Conservation (phyloP, 2,797 vertebrate genomes). For the Anniella stebbinsi region DNA sequence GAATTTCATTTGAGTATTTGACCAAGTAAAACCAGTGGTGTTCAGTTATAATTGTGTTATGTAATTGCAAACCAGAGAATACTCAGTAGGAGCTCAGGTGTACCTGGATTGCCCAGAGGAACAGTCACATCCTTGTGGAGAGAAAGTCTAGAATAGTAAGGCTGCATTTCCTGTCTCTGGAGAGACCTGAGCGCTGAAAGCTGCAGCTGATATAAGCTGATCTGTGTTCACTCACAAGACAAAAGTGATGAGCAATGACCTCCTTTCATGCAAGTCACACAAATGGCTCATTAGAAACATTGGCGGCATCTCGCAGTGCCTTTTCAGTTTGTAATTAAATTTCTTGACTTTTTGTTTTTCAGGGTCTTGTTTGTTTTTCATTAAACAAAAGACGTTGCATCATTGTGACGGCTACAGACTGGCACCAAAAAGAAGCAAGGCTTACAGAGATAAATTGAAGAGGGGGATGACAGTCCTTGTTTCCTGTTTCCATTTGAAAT, state of each 20-base stretch:
- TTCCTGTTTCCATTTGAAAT: background rate
- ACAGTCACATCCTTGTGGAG: slow-evolving; percentile 31
- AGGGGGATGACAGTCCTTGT: too few species aligned
- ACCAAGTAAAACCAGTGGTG: background rate
- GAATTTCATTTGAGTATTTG: background rate
- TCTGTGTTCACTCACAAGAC: background rate
- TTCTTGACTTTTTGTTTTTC: slow-evolving; percentile 65
- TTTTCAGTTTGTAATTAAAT: slow-evolving; percentile 74
- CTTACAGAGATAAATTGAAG: background rate
- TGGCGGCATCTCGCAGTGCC: slow-evolving; percentile 56
- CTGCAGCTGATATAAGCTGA: slow-evolving; percentile 53
- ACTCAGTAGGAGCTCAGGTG: background rate
- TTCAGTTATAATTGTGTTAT: background rate
- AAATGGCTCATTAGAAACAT: slow-evolving; percentile 71
- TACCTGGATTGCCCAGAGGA: background rate
- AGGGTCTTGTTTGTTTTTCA: slow-evolving; percentile 60
- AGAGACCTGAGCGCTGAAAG: background rate
- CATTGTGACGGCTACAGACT: slow-evolving; percentile 39
- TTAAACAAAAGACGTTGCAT: slow-evolving; percentile 52
- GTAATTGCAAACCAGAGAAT: background rate
- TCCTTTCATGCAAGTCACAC: slow-evolving; percentile 59
- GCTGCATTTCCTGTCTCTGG: background rate
- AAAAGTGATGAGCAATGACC: slow-evolving; percentile 62
- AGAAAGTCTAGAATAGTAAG: background rate
- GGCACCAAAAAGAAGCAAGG: background rate